Percentiles rank a stretch among this genome's conserved stretches.
phyloP scores from a whole-genome alignment of 1,140 invertebrate genomes.

The Wasmannia auropunctata region DNA sequence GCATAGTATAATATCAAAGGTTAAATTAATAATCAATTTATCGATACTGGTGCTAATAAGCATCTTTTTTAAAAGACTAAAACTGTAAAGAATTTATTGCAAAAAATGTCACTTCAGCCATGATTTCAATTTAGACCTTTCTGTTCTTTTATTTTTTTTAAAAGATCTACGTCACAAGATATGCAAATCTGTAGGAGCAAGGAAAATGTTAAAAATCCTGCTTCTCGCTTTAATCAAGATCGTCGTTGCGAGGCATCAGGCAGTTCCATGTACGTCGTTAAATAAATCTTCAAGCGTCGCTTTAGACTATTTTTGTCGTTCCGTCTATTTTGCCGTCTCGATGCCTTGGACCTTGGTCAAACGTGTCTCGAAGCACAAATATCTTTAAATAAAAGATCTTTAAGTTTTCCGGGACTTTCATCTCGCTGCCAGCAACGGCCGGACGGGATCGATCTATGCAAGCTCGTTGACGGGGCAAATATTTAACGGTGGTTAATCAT shows the following conservation, averaged over 20 bases:
- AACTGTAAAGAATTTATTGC: too few relatives aligned
- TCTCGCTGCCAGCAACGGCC: background rate
- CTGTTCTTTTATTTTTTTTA: background rate
- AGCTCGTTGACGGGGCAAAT: background rate
- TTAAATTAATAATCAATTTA: too few relatives aligned
- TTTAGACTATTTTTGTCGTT: background rate
- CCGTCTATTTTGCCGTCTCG: background rate
- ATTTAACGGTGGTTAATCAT: conserved; percentile 4
- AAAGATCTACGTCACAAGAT: background rate
- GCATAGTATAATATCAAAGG: too few relatives aligned
- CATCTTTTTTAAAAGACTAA: too few relatives aligned
- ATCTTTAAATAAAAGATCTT: too few relatives aligned
- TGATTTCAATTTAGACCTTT: too few relatives aligned
- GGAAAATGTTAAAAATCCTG: background rate
- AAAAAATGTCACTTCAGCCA: too few relatives aligned
- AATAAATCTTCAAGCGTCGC: background rate
- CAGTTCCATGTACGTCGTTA: background rate
- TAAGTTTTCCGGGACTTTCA: background rate
- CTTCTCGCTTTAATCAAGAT: too few relatives aligned
- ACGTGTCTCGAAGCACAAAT: background rate
- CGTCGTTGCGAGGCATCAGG: background rate
- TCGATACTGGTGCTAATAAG: too few relatives aligned
- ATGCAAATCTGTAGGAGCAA: background rate
- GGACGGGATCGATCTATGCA: background rate
- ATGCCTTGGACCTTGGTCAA: background rate